Base-by-base conservation (phyloP, 2,888 invertebrate genomes). In the Rotaria socialis region DNA sequence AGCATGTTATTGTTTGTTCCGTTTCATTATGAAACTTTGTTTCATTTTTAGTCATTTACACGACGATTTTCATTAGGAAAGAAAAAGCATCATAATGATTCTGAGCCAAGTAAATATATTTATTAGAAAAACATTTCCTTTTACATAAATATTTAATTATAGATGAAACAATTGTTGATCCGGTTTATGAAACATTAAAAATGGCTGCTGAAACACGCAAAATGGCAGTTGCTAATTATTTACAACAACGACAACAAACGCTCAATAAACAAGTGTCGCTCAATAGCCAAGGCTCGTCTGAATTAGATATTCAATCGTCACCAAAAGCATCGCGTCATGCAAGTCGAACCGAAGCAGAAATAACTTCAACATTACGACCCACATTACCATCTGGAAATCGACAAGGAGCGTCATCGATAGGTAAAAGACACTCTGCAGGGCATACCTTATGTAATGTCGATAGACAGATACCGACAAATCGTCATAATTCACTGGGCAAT, bases 171-270 rank as follows among this genome's bases (percentile, higher is more conserved):
- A 24, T 47, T 47, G n/a, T 80, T 47, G 80, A 80, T 80, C 80
- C 80, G 2, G 80, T 80, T 80, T 80, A 80, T 80, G 80, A 80
- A n/a, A 80, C 80, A 47, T 80, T 80, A 14, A 80, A 43, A 80
- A 4, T 47, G 0, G 80, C 80, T 10, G 80, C 80, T 80, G 80
- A 80, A 47, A 47, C 80, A 47, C 80, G 80, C 1, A 80, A 80
- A 80, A 47, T 80, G 47, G 47, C 80, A 47, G 47, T 80, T 35
- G 43, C 80, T 11, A 80, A 80, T 80, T 80, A 80, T n/a, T 80
- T 80, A 47, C 80, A 80, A 47, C 80, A 80, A 80, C 80, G 80
- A 8, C 80, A 80, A 80, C 80, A 80, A 47, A 80, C 35, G 10
- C 47, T 80, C 22, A 80, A 80, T 47, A 80, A 80, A 80, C 80